Evolutionary conservation across 2,797 vertebrate species (phyloP).

Genomic region (Anomalospiza imberbis): DNA sequence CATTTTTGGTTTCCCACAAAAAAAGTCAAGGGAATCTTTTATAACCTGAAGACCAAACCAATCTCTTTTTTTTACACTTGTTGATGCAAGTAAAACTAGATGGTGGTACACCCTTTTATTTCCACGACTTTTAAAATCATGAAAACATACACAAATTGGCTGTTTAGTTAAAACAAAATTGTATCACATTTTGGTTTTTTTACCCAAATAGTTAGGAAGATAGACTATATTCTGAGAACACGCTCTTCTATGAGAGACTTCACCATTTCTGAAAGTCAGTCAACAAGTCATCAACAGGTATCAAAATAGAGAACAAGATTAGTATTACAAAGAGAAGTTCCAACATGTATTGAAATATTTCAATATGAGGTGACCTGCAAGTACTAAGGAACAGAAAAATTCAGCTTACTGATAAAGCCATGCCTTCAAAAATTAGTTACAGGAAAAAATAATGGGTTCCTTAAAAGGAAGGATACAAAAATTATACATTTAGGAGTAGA

Average conservation of each 20-base stretch:
- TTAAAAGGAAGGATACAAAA: not conserved
- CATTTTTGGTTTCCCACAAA: not conserved
- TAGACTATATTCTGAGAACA: accelerated
- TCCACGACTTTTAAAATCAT: not conserved
- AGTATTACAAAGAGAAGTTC: not conserved
- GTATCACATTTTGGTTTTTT: accelerated
- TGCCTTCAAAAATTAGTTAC: not conserved
- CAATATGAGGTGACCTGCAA: not conserved
- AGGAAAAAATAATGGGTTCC: accelerated
- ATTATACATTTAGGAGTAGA: accelerated
- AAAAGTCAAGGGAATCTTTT: not conserved
- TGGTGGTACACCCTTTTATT: not conserved
- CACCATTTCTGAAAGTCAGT: not conserved
- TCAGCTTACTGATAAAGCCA: not conserved
- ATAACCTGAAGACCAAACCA: not conserved
- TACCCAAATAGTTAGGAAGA: not conserved
- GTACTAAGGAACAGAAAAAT: not conserved
- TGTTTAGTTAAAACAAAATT: not conserved
- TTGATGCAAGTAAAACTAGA: not conserved
- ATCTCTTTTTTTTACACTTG: not conserved
- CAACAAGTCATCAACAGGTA: not conserved
- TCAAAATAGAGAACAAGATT: not conserved
- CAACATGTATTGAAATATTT: not conserved
- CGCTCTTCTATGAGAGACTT: not conserved
- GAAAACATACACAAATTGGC: not conserved